A percentile compares a stretch with the other conserved stretches of the same genome.
phyloP scores from a whole-genome alignment of 2,113 vertebrate genomes.

The Sus scrofa region DNA sequence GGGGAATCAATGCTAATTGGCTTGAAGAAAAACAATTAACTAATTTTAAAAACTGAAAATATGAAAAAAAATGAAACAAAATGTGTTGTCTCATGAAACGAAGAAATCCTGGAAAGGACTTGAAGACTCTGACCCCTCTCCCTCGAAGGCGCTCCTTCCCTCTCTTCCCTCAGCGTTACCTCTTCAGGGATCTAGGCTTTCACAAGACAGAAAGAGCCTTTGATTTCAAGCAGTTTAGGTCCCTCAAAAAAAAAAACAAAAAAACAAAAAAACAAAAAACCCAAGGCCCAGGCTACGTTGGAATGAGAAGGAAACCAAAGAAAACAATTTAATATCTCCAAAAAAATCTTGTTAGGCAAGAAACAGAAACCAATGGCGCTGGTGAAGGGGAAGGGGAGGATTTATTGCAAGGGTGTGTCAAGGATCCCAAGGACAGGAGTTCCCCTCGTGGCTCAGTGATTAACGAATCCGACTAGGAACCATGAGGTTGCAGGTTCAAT shows the following conservation, averaged over 20 bases:
- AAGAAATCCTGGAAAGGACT: background rate
- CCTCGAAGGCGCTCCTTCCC: background rate
- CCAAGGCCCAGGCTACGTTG: background rate
- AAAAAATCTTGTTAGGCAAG: background rate
- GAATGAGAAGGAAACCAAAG: constrained; percentile 16
- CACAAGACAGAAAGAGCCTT: background rate
- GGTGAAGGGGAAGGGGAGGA: background rate
- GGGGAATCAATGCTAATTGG: background rate
- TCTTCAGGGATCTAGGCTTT: background rate
- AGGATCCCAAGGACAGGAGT: background rate
- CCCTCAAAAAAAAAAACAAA: background rate
- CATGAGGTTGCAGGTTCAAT: too few relatives aligned
- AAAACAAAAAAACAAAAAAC: background rate
- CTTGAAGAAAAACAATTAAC: background rate
- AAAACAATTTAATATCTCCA: constrained; percentile 23
- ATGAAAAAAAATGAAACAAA: background rate
- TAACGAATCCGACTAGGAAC: too few relatives aligned
- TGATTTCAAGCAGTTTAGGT: background rate
- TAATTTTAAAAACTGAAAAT: background rate
- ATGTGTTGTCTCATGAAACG: background rate
- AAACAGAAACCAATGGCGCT: background rate
- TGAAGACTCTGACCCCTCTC: background rate
- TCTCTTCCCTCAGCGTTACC: background rate
- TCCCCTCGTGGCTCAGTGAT: too few relatives aligned
- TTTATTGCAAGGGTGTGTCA: background rate